phyloP scores from a whole-genome alignment of 2,797 vertebrate genomes.

The Rousettus madagascariensis region DNA sequence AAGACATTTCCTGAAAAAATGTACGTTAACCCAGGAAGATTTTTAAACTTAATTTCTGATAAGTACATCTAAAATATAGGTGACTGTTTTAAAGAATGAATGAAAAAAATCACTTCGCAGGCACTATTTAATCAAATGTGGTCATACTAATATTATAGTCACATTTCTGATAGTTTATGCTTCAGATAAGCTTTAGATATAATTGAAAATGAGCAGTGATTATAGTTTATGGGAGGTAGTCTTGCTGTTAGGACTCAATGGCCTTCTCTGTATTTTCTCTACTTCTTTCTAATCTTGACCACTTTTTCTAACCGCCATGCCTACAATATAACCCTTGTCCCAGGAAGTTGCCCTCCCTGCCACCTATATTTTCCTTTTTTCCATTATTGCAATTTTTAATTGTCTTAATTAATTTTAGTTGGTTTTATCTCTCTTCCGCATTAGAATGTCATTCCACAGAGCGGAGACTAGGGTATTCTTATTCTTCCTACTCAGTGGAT shows the following conservation, averaged over 20 bases:
- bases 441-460: not conserved
- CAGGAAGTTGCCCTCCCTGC: not conserved
- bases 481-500: not conserved
- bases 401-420: not conserved
- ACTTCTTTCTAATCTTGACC: not conserved
- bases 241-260: not conserved
- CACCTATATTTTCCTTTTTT: not conserved
- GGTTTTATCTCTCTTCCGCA: not conserved
- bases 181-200: not conserved
- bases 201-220: not conserved
- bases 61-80: slow-evolving; percentile 13
- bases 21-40: not conserved
- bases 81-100: not conserved
- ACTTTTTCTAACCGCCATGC: not conserved
- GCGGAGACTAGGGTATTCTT: not conserved
- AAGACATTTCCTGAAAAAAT: slow-evolving; percentile 43
- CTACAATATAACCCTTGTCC: not conserved
- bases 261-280: not conserved
- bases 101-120: slow-evolving; percentile 29
- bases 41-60: slow-evolving; percentile 38
- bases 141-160: not conserved
- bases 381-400: not conserved
- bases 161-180: not conserved
- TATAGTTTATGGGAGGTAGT: not conserved
- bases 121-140: not conserved